A percentile compares a stretch with the other conserved stretches of the same genome.
phyloP scores from a whole-genome alignment of 2,888 invertebrate genomes.

The Dolichomitus sp. region DNA sequence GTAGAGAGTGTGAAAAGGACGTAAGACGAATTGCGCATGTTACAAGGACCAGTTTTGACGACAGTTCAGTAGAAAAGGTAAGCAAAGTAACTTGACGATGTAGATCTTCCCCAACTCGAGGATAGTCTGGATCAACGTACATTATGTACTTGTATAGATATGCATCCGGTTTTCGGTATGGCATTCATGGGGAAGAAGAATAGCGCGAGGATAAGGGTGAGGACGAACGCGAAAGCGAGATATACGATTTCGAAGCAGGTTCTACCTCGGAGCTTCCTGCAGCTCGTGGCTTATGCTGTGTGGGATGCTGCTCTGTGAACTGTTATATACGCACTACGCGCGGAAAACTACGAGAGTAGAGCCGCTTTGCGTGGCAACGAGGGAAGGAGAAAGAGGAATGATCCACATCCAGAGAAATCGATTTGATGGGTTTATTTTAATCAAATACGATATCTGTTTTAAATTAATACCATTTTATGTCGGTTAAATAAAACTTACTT shows the following conservation, averaged over 20 bases:
- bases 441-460: no score
- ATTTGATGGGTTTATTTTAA: no score
- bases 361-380: background rate
- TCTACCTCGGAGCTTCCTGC: background rate
- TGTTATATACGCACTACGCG: no score
- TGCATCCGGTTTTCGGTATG: background rate
- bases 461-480: no score
- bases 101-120: conserved; percentile 10
- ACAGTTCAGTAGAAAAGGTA: background rate
- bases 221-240: background rate
- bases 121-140: conserved; percentile 34
- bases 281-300: conserved; percentile 14
- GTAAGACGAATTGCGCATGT: background rate
- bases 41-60: background rate
- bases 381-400: no score
- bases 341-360: conserved; percentile 5
- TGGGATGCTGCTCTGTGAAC: background rate
- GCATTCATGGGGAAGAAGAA: background rate
- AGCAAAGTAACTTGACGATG: conserved; percentile 31
- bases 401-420: no score
- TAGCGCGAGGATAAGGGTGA: conserved; percentile 1
- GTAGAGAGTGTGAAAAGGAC: conserved; percentile 2
- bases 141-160: background rate
- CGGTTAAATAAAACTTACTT: no score
- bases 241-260: background rate